These are phyloP conservation scores for Oryzias sinensis DNA, from an alignment of 2,797 vertebrate genomes.

Conservation along the genomic window DNA sequence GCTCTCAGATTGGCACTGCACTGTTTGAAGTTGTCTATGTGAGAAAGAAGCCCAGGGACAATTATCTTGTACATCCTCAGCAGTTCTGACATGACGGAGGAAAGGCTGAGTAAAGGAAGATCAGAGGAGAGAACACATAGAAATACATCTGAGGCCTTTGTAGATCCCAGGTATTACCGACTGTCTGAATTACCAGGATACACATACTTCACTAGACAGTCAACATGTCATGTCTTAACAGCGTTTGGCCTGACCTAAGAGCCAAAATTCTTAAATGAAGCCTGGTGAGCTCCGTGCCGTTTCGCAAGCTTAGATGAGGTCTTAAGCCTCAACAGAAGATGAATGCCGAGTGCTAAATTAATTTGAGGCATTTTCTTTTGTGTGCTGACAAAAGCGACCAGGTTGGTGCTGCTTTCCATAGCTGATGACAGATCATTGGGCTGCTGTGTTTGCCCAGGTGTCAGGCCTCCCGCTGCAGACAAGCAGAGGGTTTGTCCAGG, in stretches of 20 bases:
- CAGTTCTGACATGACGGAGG: constrained; percentile 63
- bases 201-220: constrained; percentile 72
- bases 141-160: constrained; percentile 69
- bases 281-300: constrained; percentile 70
- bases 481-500: constrained; percentile 74
- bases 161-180: constrained; percentile 74
- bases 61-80: constrained; percentile 71
- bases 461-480: constrained; percentile 78
- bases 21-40: constrained; percentile 68
- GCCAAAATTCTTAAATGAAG: constrained; percentile 78
- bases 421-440: constrained; percentile 83
- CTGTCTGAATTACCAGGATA: constrained; percentile 76
- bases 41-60: constrained; percentile 54
- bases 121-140: constrained; percentile 67
- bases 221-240: constrained; percentile 77
- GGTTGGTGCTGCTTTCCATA: constrained; percentile 82
- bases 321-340: constrained; percentile 76
- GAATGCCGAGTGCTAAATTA: constrained; percentile 83
- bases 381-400: constrained; percentile 79
- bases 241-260: constrained; percentile 69
- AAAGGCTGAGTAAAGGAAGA: constrained; percentile 64
- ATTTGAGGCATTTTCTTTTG: constrained; percentile 82
- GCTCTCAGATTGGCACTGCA: constrained; percentile 51
- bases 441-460: constrained; percentile 88
- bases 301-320: constrained; percentile 76